Conservation (phyloP, 2,113 vertebrate species). For the Plectropomus leopardus region DNA sequence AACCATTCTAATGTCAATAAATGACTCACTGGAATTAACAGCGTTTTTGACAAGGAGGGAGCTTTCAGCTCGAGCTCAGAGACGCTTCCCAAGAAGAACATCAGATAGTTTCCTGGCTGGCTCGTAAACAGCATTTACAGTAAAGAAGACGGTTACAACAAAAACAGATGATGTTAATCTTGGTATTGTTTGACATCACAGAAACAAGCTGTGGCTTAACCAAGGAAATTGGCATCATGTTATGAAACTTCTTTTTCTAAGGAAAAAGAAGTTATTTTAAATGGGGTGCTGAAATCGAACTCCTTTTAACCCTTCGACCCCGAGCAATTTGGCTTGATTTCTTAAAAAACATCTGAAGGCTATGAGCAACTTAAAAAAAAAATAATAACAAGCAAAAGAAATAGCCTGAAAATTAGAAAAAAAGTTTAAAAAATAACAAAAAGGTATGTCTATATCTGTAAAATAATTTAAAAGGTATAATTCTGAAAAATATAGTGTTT, state of each 20-base stretch:
- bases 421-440: no score
- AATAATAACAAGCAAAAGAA: no score
- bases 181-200: background rate
- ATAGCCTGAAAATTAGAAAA: no score
- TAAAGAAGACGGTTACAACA: background rate
- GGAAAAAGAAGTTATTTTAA: no score
- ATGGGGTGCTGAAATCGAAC: background rate
- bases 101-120: background rate
- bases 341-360: no score
- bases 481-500: no score
- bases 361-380: no score
- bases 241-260: background rate
- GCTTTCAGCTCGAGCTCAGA: conserved; percentile 4
- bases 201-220: background rate
- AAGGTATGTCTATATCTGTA: no score
- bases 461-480: no score
- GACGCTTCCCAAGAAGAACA: conserved; percentile 11
- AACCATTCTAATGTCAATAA: background rate
- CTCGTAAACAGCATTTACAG: conserved; percentile 1
- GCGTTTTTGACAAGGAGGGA: background rate
- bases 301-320: no score
- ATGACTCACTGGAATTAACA: background rate
- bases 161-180: background rate
- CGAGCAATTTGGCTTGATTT: no score
- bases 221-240: background rate